Evolutionary conservation across 2,888 invertebrate species (phyloP).

Genomic region (Pandemis cinnamomeana): DNA sequence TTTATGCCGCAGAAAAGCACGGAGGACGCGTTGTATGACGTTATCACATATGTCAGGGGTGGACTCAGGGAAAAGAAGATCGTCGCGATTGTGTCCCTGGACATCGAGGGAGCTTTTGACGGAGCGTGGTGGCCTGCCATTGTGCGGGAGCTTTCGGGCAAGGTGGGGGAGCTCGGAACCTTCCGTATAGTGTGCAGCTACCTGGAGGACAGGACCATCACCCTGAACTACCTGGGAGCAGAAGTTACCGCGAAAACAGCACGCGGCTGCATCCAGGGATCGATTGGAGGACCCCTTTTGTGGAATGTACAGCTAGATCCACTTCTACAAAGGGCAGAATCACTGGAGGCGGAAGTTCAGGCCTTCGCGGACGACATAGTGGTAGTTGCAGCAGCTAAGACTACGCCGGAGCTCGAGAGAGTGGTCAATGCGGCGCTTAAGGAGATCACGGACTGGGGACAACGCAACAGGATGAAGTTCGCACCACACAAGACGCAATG

Average conservation of each 20-base stretch:
- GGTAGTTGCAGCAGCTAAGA: neutral
- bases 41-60: neutral
- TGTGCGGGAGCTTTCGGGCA: neutral
- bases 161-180: neutral
- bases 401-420: neutral
- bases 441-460: neutral
- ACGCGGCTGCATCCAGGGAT: neutral
- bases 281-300: no score
- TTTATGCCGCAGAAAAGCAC: slow-evolving; percentile 3
- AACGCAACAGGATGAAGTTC: neutral
- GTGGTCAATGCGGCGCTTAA: neutral
- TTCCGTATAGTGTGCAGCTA: neutral
- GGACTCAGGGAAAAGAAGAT: neutral
- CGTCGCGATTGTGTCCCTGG: neutral
- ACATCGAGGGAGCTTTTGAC: neutral
- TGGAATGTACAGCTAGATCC: no score
- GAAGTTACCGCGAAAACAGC: neutral
- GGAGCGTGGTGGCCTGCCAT: slow-evolving; percentile 6
- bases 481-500: no score
- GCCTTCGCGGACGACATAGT: neutral
- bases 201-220: neutral
- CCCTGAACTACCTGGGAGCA: neutral
- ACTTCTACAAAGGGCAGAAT: no score
- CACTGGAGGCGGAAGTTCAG: no score
- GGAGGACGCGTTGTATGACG: slow-evolving; percentile 30